Evolutionary conservation across 2,797 vertebrate genomes (phyloP).

Genomic region (Prunella strophiata): DNA sequence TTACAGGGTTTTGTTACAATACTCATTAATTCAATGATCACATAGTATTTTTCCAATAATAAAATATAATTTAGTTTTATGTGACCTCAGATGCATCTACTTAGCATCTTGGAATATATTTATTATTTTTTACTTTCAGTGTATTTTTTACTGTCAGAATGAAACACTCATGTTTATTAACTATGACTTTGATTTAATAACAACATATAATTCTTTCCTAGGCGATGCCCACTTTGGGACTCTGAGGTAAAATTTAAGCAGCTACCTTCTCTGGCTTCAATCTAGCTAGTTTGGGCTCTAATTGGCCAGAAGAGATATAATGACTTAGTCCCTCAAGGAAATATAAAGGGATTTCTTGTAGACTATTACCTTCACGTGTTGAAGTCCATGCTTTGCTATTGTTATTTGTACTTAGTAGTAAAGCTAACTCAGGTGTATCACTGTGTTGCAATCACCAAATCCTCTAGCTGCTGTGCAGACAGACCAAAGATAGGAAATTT

Average conservation of each 20-base stretch:
- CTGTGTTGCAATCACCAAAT: not conserved
- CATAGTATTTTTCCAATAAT: not conserved
- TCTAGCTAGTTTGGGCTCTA: not conserved
- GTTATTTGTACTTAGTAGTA: not conserved
- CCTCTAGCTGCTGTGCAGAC: not conserved
- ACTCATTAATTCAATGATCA: not conserved
- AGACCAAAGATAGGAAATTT: not conserved
- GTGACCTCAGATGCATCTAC: not conserved
- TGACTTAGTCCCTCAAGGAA: not conserved
- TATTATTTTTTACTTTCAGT: not conserved
- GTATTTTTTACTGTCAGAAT: not conserved
- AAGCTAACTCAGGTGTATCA: not conserved
- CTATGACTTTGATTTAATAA: conserved; percentile 3
- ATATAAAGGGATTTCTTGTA: not conserved
- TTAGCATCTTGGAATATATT: not conserved
- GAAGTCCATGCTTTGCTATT: not conserved
- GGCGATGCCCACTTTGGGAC: not conserved
- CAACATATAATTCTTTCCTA: not conserved
- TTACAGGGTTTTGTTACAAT: not conserved
- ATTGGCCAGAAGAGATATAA: not conserved
- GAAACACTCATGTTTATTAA: not conserved
- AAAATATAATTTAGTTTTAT: not conserved
- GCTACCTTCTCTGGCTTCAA: not conserved
- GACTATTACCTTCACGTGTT: not conserved
- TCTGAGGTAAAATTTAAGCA: not conserved